A percentile compares a stretch with the other conserved stretches of the same genome.
phyloP scores from a whole-genome alignment of 2,113 vertebrate genomes.

The Rattus rattus region DNA sequence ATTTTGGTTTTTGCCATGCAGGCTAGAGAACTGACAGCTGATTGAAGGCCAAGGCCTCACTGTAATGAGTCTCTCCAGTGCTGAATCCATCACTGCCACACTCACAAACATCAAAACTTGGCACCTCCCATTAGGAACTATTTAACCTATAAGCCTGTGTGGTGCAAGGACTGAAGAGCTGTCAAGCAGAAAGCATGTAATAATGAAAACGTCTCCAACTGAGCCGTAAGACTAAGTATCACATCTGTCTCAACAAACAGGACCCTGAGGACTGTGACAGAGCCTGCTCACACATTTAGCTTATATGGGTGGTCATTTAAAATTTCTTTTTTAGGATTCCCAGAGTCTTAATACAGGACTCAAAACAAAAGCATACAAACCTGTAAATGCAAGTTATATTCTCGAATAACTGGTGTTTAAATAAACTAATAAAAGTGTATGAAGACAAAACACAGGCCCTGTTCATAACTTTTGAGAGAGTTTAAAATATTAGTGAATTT shows the following conservation, averaged over 20 bases:
- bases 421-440: neutral
- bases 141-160: slow-evolving; percentile 52
- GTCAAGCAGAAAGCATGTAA: neutral
- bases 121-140: slow-evolving; percentile 50
- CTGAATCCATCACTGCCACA: slow-evolving; percentile 67
- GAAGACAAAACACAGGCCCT: neutral
- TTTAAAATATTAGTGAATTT: neutral
- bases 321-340: neutral
- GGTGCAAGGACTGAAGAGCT: neutral
- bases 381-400: neutral
- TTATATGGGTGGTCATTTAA: neutral
- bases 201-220: slow-evolving; percentile 36
- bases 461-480: no score
- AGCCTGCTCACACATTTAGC: neutral
- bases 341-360: neutral
- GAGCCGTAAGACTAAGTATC: neutral
- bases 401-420: neutral
- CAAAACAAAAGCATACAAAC: slow-evolving; percentile 7
- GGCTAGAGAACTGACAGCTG: slow-evolving; percentile 69
- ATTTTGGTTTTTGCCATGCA: slow-evolving; percentile 59
- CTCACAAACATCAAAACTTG: slow-evolving; percentile 62
- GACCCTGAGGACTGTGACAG: neutral
- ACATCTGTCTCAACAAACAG: neutral
- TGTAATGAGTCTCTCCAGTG: slow-evolving; percentile 62
- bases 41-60: slow-evolving; percentile 33